Conservation (phyloP, 2,888 invertebrate species). For the Himalopsyche anomala region DNA sequence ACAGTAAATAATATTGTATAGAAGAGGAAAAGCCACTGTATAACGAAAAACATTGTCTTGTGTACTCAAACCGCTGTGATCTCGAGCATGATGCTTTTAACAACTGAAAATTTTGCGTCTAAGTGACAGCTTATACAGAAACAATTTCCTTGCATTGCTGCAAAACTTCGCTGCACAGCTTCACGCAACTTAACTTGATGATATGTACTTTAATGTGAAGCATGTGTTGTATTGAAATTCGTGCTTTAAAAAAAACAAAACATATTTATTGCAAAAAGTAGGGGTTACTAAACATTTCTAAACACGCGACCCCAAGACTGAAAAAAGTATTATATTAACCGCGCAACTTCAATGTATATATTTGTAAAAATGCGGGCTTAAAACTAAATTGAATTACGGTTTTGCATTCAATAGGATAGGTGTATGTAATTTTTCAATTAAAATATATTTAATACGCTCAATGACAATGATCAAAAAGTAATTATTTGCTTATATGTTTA, state of each 20-base stretch:
- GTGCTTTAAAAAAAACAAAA: not conserved
- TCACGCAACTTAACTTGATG: slow-evolving; percentile 27
- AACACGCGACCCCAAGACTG: too few relatives aligned
- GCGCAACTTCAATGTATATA: too few relatives aligned
- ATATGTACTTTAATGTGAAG: not conserved
- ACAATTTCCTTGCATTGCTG: slow-evolving; percentile 24
- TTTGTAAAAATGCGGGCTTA: too few relatives aligned
- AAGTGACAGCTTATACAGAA: slow-evolving; percentile 37
- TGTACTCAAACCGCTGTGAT: slow-evolving; percentile 3
- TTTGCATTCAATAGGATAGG: too few relatives aligned
- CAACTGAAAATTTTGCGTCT: slow-evolving; percentile 38
- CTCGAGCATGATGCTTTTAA: slow-evolving; percentile 42
- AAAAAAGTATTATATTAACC: too few relatives aligned
- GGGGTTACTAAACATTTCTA: too few relatives aligned
- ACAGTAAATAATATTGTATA: not conserved
- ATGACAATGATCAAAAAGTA: too few relatives aligned
- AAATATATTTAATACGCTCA: too few relatives aligned
- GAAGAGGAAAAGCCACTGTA: not conserved
- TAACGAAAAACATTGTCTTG: not conserved
- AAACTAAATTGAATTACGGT: too few relatives aligned
- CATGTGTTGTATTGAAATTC: slow-evolving; percentile 11
- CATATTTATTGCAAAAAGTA: too few relatives aligned
- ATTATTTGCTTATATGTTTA: too few relatives aligned
- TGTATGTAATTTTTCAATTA: too few relatives aligned
- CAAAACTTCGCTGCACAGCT: not conserved